A percentile compares a stretch with the other conserved stretches of the same genome.
Conservation (phyloP, 2,797 vertebrate species). For the Calcarius lapponicus region DNA sequence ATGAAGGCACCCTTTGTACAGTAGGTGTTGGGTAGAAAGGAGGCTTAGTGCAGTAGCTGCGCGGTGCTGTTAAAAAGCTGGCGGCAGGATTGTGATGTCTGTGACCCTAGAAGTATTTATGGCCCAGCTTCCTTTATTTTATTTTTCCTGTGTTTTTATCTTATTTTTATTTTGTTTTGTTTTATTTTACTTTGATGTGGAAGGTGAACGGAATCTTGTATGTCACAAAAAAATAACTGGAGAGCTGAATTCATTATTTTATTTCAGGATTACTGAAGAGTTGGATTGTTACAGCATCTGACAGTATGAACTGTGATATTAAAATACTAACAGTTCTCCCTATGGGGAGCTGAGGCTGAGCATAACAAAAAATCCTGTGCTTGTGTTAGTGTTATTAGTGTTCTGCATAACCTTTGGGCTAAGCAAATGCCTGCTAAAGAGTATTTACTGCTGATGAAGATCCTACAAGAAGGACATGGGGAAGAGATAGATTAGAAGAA, state of each 20-base stretch:
- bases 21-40: neutral
- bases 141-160: neutral
- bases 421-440: neutral
- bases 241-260: neutral
- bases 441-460: neutral
- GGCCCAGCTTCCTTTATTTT: neutral
- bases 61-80: neutral
- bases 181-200: neutral
- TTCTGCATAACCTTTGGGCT: neutral
- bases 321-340: neutral
- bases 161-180: neutral
- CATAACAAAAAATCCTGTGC: neutral
- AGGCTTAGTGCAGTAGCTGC: neutral
- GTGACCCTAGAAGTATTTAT: neutral
- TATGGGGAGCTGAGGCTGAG: neutral
- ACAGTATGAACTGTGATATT: neutral
- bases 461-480: neutral
- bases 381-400: neutral
- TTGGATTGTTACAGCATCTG: neutral
- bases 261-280: neutral
- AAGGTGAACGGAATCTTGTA: neutral
- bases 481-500: neutral
- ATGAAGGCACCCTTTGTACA: slow-evolving; percentile 5
- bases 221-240: neutral
- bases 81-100: neutral